Base-by-base conservation (phyloP, 2,888 invertebrate genomes). In the Erebia aethiops region DNA sequence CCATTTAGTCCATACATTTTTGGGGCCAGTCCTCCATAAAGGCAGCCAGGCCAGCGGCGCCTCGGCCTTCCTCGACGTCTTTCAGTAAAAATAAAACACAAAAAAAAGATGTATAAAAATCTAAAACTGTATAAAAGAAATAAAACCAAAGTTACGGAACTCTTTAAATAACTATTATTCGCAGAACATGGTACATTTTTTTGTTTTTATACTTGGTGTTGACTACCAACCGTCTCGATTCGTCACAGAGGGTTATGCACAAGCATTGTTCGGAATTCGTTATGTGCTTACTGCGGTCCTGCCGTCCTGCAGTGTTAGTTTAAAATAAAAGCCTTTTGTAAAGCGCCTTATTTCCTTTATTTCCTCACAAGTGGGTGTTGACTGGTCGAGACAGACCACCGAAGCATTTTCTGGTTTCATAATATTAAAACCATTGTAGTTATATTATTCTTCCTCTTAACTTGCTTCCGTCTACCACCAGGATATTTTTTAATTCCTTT, bases 261-360 rank as follows among this genome's bases (percentile, higher is more conserved):
- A 82, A 80, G 85, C 82, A 91, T 92, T 92, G 92, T 91, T 89
- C 86, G 83, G 77, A 76, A 77, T 86, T 87, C 82, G 87, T 86
- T 89, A 87, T 86, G 86, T 86, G 90, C 92, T 91, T 85, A 87
- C 89, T 87, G 84, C 88, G 90, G 90, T 84, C 82, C 89, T 87
- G 84, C 88, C 90, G 90, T 84, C 82, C 88, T 85, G 87, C 81
- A 87, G 88, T 77, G 69, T 71, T 43, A 21, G 41, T 3, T 46
- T n/a, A n/a, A 81, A 84, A 82, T 89, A 86, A 86, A 89, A 85
- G 81, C 43, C 85, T 88, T 89, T 87, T 84, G 85, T 87, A 86
- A 89, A 74, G 76, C 73, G 79, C 77, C 76, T 76, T 74, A 77
- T 74, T 78, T 69, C 18, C 18, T 54, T 54, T 54, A 54, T 54